These are phyloP conservation scores for Calidris pygmaea DNA, from an alignment of 2,113 vertebrate species.

Conservation along the genomic window DNA sequence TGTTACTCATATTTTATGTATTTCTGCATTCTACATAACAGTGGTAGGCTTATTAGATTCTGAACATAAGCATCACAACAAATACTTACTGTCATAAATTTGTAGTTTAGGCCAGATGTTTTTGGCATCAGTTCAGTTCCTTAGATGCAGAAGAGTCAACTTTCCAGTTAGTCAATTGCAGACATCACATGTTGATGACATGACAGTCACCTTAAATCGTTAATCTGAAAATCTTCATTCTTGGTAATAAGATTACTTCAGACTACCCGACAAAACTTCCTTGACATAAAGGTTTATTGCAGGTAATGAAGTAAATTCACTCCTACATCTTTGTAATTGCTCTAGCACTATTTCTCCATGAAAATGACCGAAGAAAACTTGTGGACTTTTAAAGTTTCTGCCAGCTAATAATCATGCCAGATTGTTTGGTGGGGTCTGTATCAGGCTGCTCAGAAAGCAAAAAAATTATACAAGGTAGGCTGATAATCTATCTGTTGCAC, in stretches of 20 bases:
- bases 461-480: background rate
- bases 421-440: background rate
- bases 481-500: background rate
- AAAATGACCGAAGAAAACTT: background rate
- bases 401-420: background rate
- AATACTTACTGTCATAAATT: background rate
- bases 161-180: background rate
- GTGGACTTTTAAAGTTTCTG: background rate
- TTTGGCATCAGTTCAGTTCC: background rate
- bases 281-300: background rate
- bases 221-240: background rate
- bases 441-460: background rate
- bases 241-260: background rate
- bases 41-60: background rate
- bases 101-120: background rate
- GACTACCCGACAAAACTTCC: background rate
- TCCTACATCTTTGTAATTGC: background rate
- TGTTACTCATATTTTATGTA: background rate
- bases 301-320: background rate
- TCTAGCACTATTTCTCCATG: background rate
- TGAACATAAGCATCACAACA: background rate
- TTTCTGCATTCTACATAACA: background rate
- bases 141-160: background rate
- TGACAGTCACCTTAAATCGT: background rate
- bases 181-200: background rate